Base-by-base conservation (phyloP, 1,140 invertebrate species). In the Asobara japonica region DNA sequence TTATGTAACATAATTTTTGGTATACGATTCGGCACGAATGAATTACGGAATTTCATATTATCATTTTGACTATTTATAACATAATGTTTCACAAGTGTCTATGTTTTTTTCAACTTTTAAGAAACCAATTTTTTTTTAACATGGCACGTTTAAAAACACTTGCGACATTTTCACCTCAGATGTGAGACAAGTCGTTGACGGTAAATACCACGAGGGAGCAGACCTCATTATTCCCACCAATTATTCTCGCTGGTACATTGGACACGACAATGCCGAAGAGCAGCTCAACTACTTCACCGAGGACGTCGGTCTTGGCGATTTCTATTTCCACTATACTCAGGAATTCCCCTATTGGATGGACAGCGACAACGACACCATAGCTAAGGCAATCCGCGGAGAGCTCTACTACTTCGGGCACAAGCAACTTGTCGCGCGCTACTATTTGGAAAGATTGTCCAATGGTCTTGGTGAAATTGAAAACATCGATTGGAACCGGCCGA, bases 231-330 rank as follows among this genome's bases (percentile, higher is more conserved):
- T 89, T 62, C 71, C 76, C 11, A 80, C 85, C 67, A 91, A 91
- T 77, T 88, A 89, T 65, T 89, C 88, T 18, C 80, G 86, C 0
- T 89, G 88, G 84, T 88, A 89, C 20, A 75, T 86, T 29, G 71
- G 81, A 11, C 88, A 87, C 51, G 77, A 89, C 25, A 77, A 89
- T 67, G 79, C 73, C 11, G 88, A 89, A 69, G 84, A 89, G 67
- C 82, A 88, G 38, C 22, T 94, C 25, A 86, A 84, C 33, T 94
- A 94, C 80, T 94, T 91, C 85, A 90, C 90, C 0, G 91, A 94
- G 76, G 93, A 94, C 82, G 80, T 91, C 69, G 90, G 89, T 56
- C 82, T 94, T 13, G 94, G 93, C 79, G 75, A 88, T 1, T 91
- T 89, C 73, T 93, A 94, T 83, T 93, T 92, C 81, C 89, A 91